These are phyloP conservation scores for Mormyrus lacerda DNA, from an alignment of 2,113 vertebrate species.

Conservation along the genomic window DNA sequence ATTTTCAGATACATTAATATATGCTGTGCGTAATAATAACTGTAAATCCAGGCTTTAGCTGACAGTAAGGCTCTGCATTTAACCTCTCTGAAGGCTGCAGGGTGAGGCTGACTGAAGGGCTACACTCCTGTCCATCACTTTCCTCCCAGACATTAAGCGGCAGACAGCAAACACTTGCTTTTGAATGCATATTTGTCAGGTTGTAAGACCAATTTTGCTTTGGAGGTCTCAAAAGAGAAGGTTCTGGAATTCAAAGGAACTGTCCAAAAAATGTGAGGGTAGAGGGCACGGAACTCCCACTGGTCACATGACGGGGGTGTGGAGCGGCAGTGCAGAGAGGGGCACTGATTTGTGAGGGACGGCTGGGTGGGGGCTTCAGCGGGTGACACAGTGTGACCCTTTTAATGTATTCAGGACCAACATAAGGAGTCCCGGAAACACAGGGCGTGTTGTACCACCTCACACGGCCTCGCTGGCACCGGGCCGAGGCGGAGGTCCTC, in stretches of 20 bases:
- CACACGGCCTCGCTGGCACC: not conserved
- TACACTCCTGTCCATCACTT: not conserved
- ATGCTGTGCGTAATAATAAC: not conserved
- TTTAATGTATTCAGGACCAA: slow-evolving; percentile 1
- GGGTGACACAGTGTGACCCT: not conserved
- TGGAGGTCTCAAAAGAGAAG: not conserved
- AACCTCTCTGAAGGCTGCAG: not conserved
- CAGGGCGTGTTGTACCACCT: slow-evolving; percentile 14
- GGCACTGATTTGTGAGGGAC: not conserved
- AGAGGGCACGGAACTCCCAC: not conserved
- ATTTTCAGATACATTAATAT: not conserved
- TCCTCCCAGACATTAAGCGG: not conserved
- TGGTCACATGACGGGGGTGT: slow-evolving; percentile 20
- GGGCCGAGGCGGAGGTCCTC: slow-evolving; percentile 7
- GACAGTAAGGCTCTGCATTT: not conserved
- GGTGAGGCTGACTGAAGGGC: not conserved
- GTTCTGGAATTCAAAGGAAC: slow-evolving; percentile 17
- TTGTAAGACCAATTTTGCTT: not conserved
- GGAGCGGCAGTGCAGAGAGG: not conserved
- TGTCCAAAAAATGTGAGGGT: slow-evolving; percentile 14
- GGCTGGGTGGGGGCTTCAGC: not conserved
- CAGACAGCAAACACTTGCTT: not conserved
- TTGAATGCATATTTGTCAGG: not conserved
- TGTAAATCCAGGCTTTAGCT: not conserved
- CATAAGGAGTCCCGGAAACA: slow-evolving; percentile 6